Evolutionary conservation across 2,113 vertebrate species (phyloP).

Genomic region (Eleginops maclovinus): DNA sequence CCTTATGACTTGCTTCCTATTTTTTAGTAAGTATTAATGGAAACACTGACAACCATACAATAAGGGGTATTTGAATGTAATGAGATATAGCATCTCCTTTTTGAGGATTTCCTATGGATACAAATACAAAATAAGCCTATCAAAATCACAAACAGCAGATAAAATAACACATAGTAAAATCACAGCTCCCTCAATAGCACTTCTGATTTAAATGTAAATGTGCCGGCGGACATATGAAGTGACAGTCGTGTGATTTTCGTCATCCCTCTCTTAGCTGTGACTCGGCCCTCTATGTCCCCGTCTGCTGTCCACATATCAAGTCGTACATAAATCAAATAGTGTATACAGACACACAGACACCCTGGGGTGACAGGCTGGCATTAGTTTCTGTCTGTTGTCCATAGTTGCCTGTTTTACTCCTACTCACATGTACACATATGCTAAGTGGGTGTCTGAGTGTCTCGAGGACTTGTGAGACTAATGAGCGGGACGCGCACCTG

Average conservation of each 20-base stretch:
- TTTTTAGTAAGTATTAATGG: too few species aligned
- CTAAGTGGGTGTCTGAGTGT: conserved; percentile 73
- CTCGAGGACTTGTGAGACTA: conserved; percentile 45
- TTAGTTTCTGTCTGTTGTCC: conserved; percentile 47
- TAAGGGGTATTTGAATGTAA: too few species aligned
- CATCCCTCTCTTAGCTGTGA: not conserved
- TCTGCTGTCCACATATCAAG: conserved; percentile 41
- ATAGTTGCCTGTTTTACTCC: conserved; percentile 37
- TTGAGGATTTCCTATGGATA: too few species aligned
- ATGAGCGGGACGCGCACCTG: conserved; percentile 5
- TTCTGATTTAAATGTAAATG: not conserved
- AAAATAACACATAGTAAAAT: too few species aligned
- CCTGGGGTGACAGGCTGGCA: conserved; percentile 16
- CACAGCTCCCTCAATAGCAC: too few species aligned
- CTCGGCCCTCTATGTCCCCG: conserved; percentile 19
- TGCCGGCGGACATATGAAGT: not conserved
- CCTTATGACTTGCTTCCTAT: too few species aligned
- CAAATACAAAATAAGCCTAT: too few species aligned
- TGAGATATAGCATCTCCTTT: too few species aligned
- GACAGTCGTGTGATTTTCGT: not conserved
- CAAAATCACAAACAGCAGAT: too few species aligned
- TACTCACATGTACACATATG: conserved; percentile 35
- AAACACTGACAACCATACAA: too few species aligned
- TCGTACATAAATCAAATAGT: conserved; percentile 53
- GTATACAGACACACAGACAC: conserved; percentile 24